These are phyloP conservation scores for Gryon sp. DNA, from an alignment of 1,140 invertebrate genomes.

Conservation along the genomic window DNA sequence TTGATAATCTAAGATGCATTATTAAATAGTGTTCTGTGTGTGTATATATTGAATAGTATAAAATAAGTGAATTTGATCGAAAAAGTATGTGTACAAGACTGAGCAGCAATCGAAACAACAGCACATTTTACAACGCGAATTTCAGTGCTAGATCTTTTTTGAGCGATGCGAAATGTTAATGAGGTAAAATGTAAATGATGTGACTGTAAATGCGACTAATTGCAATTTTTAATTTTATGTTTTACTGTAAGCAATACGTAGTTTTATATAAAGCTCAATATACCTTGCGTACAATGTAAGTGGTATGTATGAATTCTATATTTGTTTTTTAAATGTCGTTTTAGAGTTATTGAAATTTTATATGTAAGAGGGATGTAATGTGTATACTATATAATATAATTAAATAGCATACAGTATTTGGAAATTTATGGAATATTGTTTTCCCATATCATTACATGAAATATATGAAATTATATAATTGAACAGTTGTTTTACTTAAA, in stretches of 20 bases:
- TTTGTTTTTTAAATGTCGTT: conserved; percentile 26
- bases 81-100: conserved; percentile 51
- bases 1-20: no score
- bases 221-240: conserved; percentile 14
- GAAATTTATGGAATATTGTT: conserved; percentile 38
- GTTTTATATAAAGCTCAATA: conserved; percentile 43
- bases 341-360: conserved; percentile 37
- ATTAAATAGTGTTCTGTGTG: conserved; percentile 47
- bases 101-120: conserved; percentile 45
- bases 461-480: conserved; percentile 47
- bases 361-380: conserved; percentile 38
- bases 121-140: conserved; percentile 27
- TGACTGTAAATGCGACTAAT: conserved; percentile 15
- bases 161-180: conserved; percentile 16
- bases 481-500: background rate
- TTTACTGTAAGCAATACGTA: conserved; percentile 17
- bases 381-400: conserved; percentile 35
- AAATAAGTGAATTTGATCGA: conserved; percentile 31
- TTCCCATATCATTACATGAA: conserved; percentile 54
- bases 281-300: conserved; percentile 1
- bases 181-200: conserved; percentile 37
- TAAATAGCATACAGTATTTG: conserved; percentile 36
- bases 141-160: conserved; percentile 36
- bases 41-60: conserved; percentile 43
- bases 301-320: conserved; percentile 1